Evolutionary conservation across 1,140 invertebrate genomes (phyloP), one percentile per base, ranked within the genome.

Genomic region (Drepana arcuata): DNA sequence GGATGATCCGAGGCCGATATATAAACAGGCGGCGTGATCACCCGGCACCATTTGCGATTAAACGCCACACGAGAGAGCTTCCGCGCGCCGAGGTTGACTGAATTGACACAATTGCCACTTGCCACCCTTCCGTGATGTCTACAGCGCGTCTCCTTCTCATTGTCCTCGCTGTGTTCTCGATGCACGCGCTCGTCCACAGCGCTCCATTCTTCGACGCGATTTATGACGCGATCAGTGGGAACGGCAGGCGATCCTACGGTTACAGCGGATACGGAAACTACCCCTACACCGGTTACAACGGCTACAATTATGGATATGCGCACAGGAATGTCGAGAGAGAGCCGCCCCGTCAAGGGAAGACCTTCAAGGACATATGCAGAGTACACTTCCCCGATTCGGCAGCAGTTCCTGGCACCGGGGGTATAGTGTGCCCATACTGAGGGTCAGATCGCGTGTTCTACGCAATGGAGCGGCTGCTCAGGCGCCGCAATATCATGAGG

Each of bases 371-470:
- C 7, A 73, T 84, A 18, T 84, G 83, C 52, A 74, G 74, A 33
- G 71, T 77, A 14, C 70, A 80, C 39, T 82, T 59, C 30, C 70
- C 79, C 1, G 73, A 83, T 32, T 55, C 80, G 1, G 52, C 50
- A 7, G 70, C 62, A n/a, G 29, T 64, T 3, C 77, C 77, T 0
- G 77, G 77, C 1, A 44, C 59, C n/a, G 65, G 63, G 1, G 74
- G 74, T 2, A 63, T 81, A 41, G 53, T 75, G 15, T 81, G 77
- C 33, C 77, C 74, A 32, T 78, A 75, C 64, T 81, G 77, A 81
- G 74, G 70, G 65, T 77, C 74, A 52, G 66, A 70, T 67, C 77
- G 77, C 77, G 77, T 79, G 77, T 79, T 81, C 77, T 79, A 81
- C 77, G 74, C 77, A 61, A 67, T 81, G 72, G 64, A 78, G 63